Evolutionary conservation across 2,797 vertebrate species (phyloP).

Genomic region (Onychomys arenicola): DNA sequence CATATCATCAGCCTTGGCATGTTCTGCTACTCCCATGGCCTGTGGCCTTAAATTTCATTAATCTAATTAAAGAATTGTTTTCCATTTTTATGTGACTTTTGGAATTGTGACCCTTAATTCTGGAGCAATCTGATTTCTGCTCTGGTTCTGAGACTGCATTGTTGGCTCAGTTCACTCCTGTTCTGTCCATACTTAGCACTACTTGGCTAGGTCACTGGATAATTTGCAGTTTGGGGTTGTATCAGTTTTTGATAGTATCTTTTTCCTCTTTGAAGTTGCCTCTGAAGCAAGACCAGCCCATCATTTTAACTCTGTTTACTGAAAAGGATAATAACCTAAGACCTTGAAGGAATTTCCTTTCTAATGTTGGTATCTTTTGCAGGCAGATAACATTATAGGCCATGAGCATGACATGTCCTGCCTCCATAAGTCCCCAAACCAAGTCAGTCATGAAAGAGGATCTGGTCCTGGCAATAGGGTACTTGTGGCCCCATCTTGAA

Average conservation of each 20-base stretch:
- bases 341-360: conserved; percentile 60
- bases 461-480: neutral
- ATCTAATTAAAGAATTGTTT: neutral
- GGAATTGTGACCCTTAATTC: neutral
- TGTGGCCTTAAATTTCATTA: conserved; percentile 45
- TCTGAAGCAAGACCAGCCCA: conserved; percentile 56
- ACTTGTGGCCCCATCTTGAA: neutral
- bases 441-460: neutral
- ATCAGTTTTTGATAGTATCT: neutral
- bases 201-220: conserved; percentile 14
- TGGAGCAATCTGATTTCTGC: neutral
- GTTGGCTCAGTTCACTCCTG: neutral
- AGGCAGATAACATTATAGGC: conserved; percentile 37
- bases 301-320: conserved; percentile 34
- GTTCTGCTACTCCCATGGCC: neutral
- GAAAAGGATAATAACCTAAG: conserved; percentile 37
- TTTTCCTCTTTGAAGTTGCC: conserved; percentile 65
- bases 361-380: neutral
- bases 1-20: neutral
- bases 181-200: neutral
- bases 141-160: neutral
- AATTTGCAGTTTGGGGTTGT: conserved; percentile 41
- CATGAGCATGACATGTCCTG: neutral
- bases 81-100: conserved; percentile 2
- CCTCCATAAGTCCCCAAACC: neutral